phyloP scores from a whole-genome alignment of 2,888 invertebrate species.

The Parnassius smintheus region DNA sequence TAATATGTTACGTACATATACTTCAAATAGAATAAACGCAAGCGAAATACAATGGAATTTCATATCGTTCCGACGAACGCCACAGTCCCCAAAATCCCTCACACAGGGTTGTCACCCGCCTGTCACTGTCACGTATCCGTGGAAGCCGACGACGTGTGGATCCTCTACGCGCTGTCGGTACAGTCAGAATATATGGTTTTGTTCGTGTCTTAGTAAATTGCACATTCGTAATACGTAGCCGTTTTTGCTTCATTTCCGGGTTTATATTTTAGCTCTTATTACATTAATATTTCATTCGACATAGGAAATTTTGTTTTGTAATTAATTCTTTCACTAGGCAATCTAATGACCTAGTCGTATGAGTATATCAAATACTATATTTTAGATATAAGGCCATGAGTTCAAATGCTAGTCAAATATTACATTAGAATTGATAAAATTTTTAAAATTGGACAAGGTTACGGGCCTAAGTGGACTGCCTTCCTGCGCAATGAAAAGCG shows the following conservation, averaged over 20 bases:
- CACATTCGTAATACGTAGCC: constrained; percentile 3
- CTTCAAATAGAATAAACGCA: constrained; percentile 2
- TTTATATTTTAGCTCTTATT: constrained; percentile 2
- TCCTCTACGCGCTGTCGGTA: constrained; percentile 15
- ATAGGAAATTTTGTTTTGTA: too few species aligned
- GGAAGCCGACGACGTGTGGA: constrained; percentile 22
- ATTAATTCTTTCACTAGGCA: too few species aligned
- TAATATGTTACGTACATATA: not conserved
- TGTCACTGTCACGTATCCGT: constrained; percentile 24
- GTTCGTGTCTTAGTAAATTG: constrained; percentile 21
- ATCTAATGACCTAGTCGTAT: too few species aligned
- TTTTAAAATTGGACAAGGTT: too few species aligned
- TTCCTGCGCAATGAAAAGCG: too few species aligned
- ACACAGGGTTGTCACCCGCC: constrained; percentile 23
- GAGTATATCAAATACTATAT: too few species aligned
- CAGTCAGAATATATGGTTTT: constrained; percentile 21
- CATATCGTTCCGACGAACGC: constrained; percentile 18
- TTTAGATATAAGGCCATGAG: too few species aligned
- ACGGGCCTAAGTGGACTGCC: too few species aligned
- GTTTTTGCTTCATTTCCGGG: constrained; percentile 14
- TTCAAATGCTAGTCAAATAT: too few species aligned
- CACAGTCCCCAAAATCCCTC: constrained; percentile 20
- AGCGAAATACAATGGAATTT: constrained; percentile 19
- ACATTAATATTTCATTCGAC: not conserved
- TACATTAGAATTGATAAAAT: too few species aligned